A percentile compares a stretch with the other conserved stretches of the same genome.
These are phyloP conservation scores for Ichneumon xanthorius DNA, from an alignment of 2,888 invertebrate species.

Conservation along the genomic window DNA sequence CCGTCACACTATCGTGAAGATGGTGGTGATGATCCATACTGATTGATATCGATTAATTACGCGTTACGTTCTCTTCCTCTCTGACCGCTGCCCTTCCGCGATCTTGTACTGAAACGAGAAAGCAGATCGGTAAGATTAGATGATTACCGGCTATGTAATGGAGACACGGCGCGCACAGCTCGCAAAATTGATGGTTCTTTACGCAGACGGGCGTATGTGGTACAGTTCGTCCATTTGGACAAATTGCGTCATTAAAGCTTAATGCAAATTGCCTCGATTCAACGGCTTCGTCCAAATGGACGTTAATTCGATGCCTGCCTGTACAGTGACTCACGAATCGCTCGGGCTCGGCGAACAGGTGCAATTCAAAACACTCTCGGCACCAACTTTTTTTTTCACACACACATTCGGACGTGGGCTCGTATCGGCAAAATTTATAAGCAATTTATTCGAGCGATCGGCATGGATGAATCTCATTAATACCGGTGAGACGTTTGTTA, in stretches of 20 bases:
- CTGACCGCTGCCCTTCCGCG: neutral
- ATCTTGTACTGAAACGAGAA: slow-evolving; percentile 32
- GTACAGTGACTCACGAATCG: neutral
- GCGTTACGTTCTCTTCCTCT: slow-evolving; percentile 4
- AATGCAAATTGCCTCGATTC: neutral
- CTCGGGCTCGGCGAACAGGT: slow-evolving; percentile 5
- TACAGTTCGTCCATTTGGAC: slow-evolving; percentile 1
- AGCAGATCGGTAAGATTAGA: slow-evolving; percentile 25
- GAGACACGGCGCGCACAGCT: neutral
- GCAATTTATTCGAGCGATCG: neutral
- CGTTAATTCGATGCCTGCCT: slow-evolving; percentile 30
- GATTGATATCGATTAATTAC: slow-evolving; percentile 18
- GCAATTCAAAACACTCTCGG: slow-evolving; percentile 14
- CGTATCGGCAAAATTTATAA: neutral
- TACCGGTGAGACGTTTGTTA: slow-evolving; percentile 29
- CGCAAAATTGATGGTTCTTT: slow-evolving; percentile 12
- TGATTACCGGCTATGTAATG: slow-evolving; percentile 27
- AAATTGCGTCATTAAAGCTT: slow-evolving; percentile 1
- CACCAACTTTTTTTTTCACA: neutral
- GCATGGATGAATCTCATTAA: slow-evolving; percentile 28
- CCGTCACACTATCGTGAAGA: slow-evolving; percentile 45
- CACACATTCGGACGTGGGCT: no score
- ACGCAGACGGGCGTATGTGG: neutral
- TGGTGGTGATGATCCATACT: slow-evolving; percentile 48
- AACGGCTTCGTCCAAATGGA: slow-evolving; percentile 20